These are phyloP conservation scores for Molanna angustata DNA, from an alignment of 2,888 invertebrate species.

Conservation along the genomic window DNA sequence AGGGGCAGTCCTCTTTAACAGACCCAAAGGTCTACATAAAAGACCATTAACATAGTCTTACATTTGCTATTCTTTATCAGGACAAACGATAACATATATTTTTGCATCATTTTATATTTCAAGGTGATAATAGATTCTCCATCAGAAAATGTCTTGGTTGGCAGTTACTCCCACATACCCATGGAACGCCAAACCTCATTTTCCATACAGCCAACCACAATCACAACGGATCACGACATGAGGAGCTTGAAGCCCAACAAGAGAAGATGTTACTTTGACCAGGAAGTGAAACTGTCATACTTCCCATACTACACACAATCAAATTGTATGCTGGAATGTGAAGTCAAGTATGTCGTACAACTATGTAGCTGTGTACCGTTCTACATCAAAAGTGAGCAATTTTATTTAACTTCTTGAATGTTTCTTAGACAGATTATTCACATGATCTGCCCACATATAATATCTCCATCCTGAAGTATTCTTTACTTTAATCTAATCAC, in stretches of 20 bases:
- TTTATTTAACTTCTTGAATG: background rate
- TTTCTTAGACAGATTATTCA: background rate
- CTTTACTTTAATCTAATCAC: too few relatives aligned
- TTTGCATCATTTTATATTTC: background rate
- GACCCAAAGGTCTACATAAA: too few relatives aligned
- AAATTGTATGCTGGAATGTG: conserved; percentile 54
- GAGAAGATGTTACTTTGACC: conserved; percentile 50
- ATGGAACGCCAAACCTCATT: conserved; percentile 51
- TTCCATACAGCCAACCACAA: conserved; percentile 47
- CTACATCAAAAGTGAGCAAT: conserved; percentile 50
- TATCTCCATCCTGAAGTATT: too few relatives aligned
- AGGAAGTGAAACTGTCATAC: conserved; percentile 44
- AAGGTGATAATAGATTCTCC: conserved; percentile 47
- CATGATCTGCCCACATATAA: too few relatives aligned
- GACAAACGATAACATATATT: background rate
- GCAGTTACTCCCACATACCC: conserved; percentile 47
- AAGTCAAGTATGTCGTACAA: conserved; percentile 47
- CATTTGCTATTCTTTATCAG: too few relatives aligned
- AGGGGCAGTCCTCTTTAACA: too few relatives aligned
- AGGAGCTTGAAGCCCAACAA: conserved; percentile 41
- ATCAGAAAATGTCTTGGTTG: conserved; percentile 48
- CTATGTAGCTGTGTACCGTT: conserved; percentile 49
- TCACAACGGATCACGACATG: conserved; percentile 45
- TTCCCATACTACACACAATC: conserved; percentile 53
- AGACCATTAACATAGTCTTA: too few relatives aligned